Evolutionary conservation across 2,113 vertebrate genomes (phyloP), one percentile per base, ranked within the genome.

Genomic region (Brachypteracias leptosomus): DNA sequence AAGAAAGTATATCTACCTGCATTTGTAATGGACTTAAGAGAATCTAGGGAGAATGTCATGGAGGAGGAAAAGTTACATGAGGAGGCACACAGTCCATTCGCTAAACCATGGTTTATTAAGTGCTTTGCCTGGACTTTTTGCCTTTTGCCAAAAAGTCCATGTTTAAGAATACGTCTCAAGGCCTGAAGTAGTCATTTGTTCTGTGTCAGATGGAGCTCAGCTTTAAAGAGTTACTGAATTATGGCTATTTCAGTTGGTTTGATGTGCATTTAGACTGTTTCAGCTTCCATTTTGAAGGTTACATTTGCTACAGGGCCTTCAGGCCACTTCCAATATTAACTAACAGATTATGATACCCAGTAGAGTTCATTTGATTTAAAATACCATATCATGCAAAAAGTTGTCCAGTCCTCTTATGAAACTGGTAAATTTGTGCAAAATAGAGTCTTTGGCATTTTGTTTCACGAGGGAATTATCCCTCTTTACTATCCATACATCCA

Each of bases 341-440:
- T 65, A 91, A 88, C 66, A 88, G 84, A 90, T 93, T 90, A 68
- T 97, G 92, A 91, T 78, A 82, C 55, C 51, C 58, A 21, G 25
- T 57, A 82, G 44, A 94, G 67, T 86, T 95, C 36, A 80, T 94
- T 96, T 89, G 22, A 61, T 93, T 96, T 88, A 82, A 94, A 96
- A 90, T 40, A 83, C 52, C 18, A 3, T 22, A 63, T 55, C 40
- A 9, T 85, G 75, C 19, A 70, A 93, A 89, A 96, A 82, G 19
- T 42, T 91, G n/a, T 71, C 35, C 58, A 47, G 1, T 19, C 5
- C 15, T 89, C 61, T 96, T 82, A 47, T 6, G 25, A 67, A 87
- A 72, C 79, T 49, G 17, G 4, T 44, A n/a, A 14, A 59, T 28
- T 52, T n/a, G 25, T 49, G 28, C 74, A 57, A 67, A 72, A 54